Evolutionary conservation across 2,888 invertebrate genomes (phyloP).

Genomic region (Aspidapion aeneum): DNA sequence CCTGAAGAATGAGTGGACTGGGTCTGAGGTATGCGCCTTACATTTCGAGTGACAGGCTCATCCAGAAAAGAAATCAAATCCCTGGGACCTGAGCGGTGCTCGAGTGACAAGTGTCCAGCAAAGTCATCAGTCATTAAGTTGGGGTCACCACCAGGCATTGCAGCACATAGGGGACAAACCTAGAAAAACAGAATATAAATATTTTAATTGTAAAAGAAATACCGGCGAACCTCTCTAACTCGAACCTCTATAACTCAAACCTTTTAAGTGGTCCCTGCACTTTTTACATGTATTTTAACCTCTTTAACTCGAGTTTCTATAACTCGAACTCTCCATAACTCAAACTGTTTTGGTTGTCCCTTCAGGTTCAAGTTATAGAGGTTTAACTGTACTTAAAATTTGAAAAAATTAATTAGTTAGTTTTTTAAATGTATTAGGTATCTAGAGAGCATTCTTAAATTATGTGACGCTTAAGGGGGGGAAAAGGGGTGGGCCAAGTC

Average conservation of each 20-base stretch:
- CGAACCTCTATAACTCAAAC: no score
- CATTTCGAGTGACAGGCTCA: slow-evolving; percentile 63
- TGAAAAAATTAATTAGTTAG: neutral
- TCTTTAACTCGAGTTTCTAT: no score
- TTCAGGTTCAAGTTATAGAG: no score
- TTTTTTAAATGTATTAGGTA: no score
- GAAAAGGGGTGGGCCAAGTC: no score
- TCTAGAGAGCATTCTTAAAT: no score
- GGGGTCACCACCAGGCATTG: slow-evolving; percentile 94
- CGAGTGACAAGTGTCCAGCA: slow-evolving; percentile 90
- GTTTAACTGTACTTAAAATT: no score
- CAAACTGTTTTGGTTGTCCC: no score
- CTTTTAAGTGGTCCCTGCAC: no score
- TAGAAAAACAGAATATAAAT: slow-evolving; percentile 47
- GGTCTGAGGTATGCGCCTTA: slow-evolving; percentile 47
- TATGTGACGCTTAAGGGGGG: no score
- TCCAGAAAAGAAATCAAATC: slow-evolving; percentile 93
- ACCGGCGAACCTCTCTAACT: no score
- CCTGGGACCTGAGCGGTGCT: slow-evolving; percentile 77
- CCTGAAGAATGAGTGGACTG: slow-evolving; percentile 33
- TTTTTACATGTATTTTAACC: no score
- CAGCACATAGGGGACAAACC: slow-evolving; percentile 97
- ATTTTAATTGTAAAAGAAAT: neutral
- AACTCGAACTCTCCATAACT: neutral
- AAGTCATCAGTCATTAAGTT: slow-evolving; percentile 98